phyloP scores from a whole-genome alignment of 2,113 vertebrate genomes.

The Emydocephalus ijimae region DNA sequence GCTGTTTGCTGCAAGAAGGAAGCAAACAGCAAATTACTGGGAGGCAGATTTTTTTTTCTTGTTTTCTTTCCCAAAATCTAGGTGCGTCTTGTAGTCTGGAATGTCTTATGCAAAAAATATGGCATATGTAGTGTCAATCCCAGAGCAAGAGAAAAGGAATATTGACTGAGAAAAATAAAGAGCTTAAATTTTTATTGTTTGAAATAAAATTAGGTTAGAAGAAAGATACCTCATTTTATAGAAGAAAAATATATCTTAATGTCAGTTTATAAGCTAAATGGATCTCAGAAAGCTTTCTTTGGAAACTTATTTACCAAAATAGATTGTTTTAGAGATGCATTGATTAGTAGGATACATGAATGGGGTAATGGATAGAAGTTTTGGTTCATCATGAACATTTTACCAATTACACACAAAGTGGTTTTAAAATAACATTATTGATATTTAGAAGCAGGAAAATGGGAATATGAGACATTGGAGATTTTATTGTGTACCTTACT shows the following conservation, averaged over 20 bases:
- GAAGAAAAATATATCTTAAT: slow-evolving; percentile 7
- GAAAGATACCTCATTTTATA: neutral
- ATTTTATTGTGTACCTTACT: neutral
- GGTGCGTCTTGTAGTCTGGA: too few relatives aligned
- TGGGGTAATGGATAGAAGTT: slow-evolving; percentile 10
- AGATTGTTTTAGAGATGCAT: slow-evolving; percentile 1
- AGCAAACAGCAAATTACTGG: too few relatives aligned
- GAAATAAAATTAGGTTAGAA: slow-evolving; percentile 15
- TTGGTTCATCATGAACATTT: slow-evolving; percentile 6
- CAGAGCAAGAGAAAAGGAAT: neutral
- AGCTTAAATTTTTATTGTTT: slow-evolving; percentile 9
- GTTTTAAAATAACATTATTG: slow-evolving; percentile 18
- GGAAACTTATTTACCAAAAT: neutral
- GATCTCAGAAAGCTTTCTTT: slow-evolving; percentile 12
- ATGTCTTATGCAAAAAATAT: too few relatives aligned
- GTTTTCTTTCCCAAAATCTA: too few relatives aligned
- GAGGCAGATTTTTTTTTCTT: too few relatives aligned
- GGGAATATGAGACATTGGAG: neutral
- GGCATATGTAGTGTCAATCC: neutral
- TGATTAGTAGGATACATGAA: slow-evolving; percentile 15
- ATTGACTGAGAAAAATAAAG: neutral
- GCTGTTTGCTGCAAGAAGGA: too few relatives aligned
- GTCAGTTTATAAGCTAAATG: neutral
- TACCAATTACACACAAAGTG: slow-evolving; percentile 10
- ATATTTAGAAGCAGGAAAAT: slow-evolving; percentile 8